These are phyloP conservation scores for Eleginops maclovinus DNA, from an alignment of 2,113 vertebrate species.

Conservation along the genomic window DNA sequence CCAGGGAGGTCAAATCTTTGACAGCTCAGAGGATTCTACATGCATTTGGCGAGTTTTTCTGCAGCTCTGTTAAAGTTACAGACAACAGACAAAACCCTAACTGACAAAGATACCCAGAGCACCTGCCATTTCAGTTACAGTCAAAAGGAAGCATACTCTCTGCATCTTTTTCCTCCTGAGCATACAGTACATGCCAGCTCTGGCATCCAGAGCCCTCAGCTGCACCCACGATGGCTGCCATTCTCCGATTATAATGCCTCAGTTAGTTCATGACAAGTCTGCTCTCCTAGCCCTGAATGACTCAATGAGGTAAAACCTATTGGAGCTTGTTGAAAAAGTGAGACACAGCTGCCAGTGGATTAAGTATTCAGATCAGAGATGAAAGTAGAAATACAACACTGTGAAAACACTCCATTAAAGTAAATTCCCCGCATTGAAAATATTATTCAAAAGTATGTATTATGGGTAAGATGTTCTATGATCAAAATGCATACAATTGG, in stretches of 20 bases:
- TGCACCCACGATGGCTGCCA: slow-evolving; percentile 35
- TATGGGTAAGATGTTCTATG: background rate
- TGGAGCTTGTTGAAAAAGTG: slow-evolving; percentile 24
- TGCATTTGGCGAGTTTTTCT: background rate
- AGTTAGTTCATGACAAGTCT: slow-evolving; percentile 41
- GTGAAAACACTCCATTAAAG: background rate
- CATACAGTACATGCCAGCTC: slow-evolving; percentile 24
- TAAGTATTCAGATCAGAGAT: background rate
- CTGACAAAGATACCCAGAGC: slow-evolving; percentile 22
- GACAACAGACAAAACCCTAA: background rate
- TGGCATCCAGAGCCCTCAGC: slow-evolving; percentile 49
- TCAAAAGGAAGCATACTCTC: slow-evolving; percentile 44
- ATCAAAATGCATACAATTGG: background rate
- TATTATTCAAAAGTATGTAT: background rate
- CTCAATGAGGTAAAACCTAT: slow-evolving; percentile 47
- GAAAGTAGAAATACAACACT: background rate
- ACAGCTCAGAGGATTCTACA: background rate
- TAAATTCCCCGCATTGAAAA: background rate
- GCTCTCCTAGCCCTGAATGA: slow-evolving; percentile 36
- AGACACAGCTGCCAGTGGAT: slow-evolving; percentile 9
- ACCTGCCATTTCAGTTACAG: slow-evolving; percentile 33
- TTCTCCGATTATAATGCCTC: slow-evolving; percentile 51
- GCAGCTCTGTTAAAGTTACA: slow-evolving; percentile 3
- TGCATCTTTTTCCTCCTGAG: slow-evolving; percentile 28
- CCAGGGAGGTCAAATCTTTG: background rate